Conservation (phyloP, 1,140 invertebrate species). For the Odontomachus brunneus region DNA sequence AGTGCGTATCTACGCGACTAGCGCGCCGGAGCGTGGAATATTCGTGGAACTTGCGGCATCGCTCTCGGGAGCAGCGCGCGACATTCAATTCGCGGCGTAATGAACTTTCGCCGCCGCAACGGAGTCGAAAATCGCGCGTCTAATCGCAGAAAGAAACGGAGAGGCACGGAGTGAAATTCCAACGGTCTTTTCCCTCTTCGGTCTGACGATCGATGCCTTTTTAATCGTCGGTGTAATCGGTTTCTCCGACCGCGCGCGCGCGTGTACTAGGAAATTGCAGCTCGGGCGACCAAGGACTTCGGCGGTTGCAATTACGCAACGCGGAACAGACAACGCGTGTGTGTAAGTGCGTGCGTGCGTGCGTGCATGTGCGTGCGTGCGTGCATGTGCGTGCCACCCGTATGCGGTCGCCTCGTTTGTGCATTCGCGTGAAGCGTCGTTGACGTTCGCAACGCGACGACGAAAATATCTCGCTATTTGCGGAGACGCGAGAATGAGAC, state of each 20-base stretch:
- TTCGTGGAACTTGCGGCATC: too few relatives aligned
- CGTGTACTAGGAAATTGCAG: conserved; percentile 27
- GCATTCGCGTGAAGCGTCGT: not conserved
- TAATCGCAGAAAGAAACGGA: conserved; percentile 5
- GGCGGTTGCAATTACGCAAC: conserved; percentile 44
- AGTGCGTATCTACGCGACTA: too few relatives aligned
- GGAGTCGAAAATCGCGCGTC: not conserved
- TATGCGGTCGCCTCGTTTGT: conserved; percentile 9
- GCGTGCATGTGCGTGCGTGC: not conserved
- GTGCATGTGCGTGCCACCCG: not conserved
- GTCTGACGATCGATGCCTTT: not conserved
- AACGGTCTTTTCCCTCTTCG: not conserved
- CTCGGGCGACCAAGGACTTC: conserved; percentile 16
- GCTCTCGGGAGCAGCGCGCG: too few relatives aligned
- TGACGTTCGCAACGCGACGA: conserved; percentile 1
- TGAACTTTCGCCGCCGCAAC: too few relatives aligned
- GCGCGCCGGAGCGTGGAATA: too few relatives aligned
- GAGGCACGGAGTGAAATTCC: conserved; percentile 20
- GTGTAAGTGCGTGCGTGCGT: too few relatives aligned
- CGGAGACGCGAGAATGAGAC: not conserved
- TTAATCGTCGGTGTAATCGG: conserved; percentile 45
- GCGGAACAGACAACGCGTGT: conserved; percentile 37
- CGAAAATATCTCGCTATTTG: not conserved
- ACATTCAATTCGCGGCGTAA: not conserved
- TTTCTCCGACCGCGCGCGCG: conserved; percentile 28